Base-by-base conservation (phyloP, 2,113 vertebrate genomes). In the Poecilia latipinna region DNA sequence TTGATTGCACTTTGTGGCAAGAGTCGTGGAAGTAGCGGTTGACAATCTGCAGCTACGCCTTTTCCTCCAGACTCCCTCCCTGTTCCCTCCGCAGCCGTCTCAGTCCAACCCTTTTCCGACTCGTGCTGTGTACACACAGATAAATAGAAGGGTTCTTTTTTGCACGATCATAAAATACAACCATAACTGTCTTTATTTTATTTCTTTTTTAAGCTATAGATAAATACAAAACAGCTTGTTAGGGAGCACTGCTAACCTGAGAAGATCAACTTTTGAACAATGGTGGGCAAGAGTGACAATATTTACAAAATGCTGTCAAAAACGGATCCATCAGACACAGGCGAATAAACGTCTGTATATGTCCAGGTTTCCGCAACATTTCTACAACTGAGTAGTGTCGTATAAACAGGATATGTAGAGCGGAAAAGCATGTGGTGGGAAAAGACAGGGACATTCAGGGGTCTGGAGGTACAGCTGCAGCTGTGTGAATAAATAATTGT, bases 341-440 rank as follows among this genome's bases (percentile, higher is more conserved):
- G 65, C 33, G 60, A 68, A 78, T 81, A 73, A 75, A 75, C 85
- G 70, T 74, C 31, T 67, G 70, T 70, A 83, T 80, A 84, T 87
- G 68, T 86, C 64, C 79, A 29, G 7, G 67, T 90, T 93, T 93
- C 89, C 78, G 42, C 57, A 63, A 80, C 79, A 80, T 88, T 86
- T 92, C 82, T 78, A 70, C 67, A 73, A 80, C 77, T 76, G 70
- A 70, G 65, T 69, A 29, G 80, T 75, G 75, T 75, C 72, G 63
- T 79, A 88, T 92, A 93, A 94, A 94, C 92, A 94, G 92, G 93
- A 93, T 91, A 89, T 67, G 83, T 89, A 69, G 26, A 82, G 83
- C 91, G 90, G 90, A 92, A 94, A 89, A 89, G 83, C 83, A 63
- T 73, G 72, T 85, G 86, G 85, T 91, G 87, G 88, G 87, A 90